Conservation (phyloP, 1,140 invertebrate genomes). For the Conopomorpha cramerella region DNA sequence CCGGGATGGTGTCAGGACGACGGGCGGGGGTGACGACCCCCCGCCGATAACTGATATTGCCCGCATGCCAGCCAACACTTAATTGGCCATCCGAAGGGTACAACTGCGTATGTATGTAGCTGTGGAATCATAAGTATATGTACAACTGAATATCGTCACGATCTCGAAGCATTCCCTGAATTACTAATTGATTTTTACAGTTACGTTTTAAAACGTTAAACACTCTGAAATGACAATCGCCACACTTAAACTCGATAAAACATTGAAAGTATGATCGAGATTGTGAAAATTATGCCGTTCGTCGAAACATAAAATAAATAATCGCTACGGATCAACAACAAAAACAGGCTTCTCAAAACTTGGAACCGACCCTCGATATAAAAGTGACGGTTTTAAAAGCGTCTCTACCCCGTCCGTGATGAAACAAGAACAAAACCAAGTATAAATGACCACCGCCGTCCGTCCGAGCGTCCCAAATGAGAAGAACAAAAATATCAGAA, state of each 20-base stretch:
- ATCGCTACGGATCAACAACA: neutral
- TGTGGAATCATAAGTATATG: neutral
- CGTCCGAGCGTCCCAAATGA: constrained; percentile 11
- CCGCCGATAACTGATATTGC: neutral
- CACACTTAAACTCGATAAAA: too few relatives aligned
- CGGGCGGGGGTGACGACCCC: constrained; percentile 5
- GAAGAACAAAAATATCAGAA: constrained; percentile 5
- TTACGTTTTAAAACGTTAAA: too few relatives aligned
- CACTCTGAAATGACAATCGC: too few relatives aligned
- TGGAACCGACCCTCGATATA: too few relatives aligned
- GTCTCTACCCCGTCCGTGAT: too few relatives aligned
- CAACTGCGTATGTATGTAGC: neutral
- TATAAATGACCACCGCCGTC: constrained; percentile 33
- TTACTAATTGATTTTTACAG: too few relatives aligned
- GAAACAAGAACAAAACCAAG: constrained; percentile 1
- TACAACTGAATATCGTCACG: neutral
- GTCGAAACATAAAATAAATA: neutral
- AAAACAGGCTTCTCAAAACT: too few relatives aligned
- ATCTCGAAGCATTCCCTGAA: too few relatives aligned
- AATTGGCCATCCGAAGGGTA: neutral
- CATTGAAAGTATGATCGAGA: neutral
- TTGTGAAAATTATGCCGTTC: neutral
- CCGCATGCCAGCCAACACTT: neutral
- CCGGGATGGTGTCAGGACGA: constrained; percentile 17
- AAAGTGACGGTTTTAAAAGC: too few relatives aligned